Conservation (phyloP, 2,797 vertebrate genomes). For the Phalloptychus januarius region DNA sequence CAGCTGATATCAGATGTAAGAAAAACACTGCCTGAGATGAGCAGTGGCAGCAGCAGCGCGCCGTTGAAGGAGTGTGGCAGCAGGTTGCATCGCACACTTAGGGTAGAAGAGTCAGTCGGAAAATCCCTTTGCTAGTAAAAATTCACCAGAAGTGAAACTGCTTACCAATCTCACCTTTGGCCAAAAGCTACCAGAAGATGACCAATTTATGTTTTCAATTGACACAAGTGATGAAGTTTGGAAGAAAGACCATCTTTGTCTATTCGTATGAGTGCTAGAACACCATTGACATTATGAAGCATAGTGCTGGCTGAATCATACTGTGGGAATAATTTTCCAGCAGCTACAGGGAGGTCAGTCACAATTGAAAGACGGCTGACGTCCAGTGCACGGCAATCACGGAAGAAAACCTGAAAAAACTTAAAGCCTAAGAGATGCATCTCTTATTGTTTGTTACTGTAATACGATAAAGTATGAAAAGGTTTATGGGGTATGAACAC, state of each 20-base stretch:
- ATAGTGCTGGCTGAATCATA: not conserved
- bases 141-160: not conserved
- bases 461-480: not conserved
- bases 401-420: not conserved
- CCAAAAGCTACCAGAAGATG: not conserved
- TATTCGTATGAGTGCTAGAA: not conserved
- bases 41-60: constrained; percentile 45
- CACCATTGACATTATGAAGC: not conserved
- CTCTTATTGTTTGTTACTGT: not conserved
- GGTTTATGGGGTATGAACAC: not conserved
- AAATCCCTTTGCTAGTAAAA: constrained; percentile 13
- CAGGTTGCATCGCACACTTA: constrained; percentile 35
- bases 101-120: constrained; percentile 4
- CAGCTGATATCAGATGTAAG: constrained; percentile 69
- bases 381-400: not conserved
- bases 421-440: not conserved
- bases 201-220: not conserved
- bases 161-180: too few relatives aligned
- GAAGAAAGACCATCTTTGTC: not conserved
- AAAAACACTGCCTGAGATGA: constrained; percentile 67
- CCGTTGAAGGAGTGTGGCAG: constrained; percentile 54
- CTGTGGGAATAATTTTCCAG: not conserved
- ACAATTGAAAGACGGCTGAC: not conserved
- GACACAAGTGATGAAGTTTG: not conserved
- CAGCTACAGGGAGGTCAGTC: not conserved